Evolutionary conservation across 2,888 invertebrate genomes (phyloP).

Genomic region (Philonicus albiceps): DNA sequence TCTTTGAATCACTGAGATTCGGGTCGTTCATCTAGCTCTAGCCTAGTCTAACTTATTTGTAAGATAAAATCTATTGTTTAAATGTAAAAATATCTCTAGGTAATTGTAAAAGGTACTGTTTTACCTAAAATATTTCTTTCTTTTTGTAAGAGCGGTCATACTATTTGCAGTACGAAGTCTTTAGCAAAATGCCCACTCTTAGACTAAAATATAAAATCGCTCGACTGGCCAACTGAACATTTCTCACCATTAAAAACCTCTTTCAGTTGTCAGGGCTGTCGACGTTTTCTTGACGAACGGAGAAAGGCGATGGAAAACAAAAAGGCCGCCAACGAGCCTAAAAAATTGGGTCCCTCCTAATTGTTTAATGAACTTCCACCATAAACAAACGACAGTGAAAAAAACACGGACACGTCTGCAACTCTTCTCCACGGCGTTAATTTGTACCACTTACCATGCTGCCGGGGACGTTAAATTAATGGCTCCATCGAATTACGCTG

Average conservation of each 20-base stretch:
- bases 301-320: constrained; percentile 38
- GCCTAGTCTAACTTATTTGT: too few relatives aligned
- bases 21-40: too few relatives aligned
- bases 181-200: not conserved
- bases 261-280: constrained; percentile 31
- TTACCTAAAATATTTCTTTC: too few relatives aligned
- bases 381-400: constrained; percentile 47
- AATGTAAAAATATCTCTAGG: too few relatives aligned
- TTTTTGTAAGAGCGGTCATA: too few relatives aligned
- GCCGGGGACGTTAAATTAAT: constrained; percentile 43
- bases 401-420: not conserved
- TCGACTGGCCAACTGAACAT: not conserved
- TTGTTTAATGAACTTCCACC: constrained; percentile 49
- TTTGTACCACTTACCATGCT: constrained; percentile 35
- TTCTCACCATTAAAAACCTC: constrained; percentile 26
- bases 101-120: too few relatives aligned
- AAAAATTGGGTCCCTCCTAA: constrained; percentile 44
- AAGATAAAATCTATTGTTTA: too few relatives aligned
- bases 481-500: constrained; percentile 44
- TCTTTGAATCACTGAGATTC: too few relatives aligned
- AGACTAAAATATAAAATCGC: not conserved
- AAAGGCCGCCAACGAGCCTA: constrained; percentile 29
- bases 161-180: not conserved
- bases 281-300: constrained; percentile 22
- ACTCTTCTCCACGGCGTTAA: constrained; percentile 30